phyloP scores from a whole-genome alignment of 2,888 invertebrate species.

The Watsonalla cultraria region DNA sequence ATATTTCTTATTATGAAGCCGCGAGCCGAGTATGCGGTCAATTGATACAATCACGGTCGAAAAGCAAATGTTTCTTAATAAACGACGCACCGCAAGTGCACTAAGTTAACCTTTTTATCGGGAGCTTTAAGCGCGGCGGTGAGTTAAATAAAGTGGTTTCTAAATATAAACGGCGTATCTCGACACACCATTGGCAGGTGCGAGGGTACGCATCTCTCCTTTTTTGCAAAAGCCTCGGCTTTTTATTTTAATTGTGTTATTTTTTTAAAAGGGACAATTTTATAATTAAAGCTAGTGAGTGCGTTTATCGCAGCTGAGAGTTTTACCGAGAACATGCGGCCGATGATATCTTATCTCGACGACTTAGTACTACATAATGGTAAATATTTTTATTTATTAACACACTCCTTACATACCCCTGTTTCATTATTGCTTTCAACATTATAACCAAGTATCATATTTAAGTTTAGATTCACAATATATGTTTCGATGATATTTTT shows the following conservation, averaged over 20 bases:
- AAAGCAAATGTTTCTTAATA: slow-evolving; percentile 72
- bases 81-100: slow-evolving; percentile 62
- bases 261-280: slow-evolving; percentile 62
- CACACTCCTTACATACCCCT: slow-evolving; percentile 16
- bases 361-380: slow-evolving; percentile 40
- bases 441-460: slow-evolving; percentile 5
- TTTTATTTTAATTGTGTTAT: slow-evolving; percentile 49
- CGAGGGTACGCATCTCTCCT: slow-evolving; percentile 56
- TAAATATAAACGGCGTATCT: slow-evolving; percentile 76
- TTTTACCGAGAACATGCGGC: slow-evolving; percentile 53
- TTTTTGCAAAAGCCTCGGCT: slow-evolving; percentile 49
- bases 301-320: slow-evolving; percentile 48
- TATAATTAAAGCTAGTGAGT: slow-evolving; percentile 67
- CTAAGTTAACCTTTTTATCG: slow-evolving; percentile 70
- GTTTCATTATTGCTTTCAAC: slow-evolving; percentile 10
- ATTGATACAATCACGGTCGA: slow-evolving; percentile 70
- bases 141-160: slow-evolving; percentile 76
- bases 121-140: slow-evolving; percentile 67
- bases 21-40: slow-evolving; percentile 40
- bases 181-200: slow-evolving; percentile 75
- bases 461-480: too few species aligned
- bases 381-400: slow-evolving; percentile 41
- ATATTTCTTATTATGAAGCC: slow-evolving; percentile 32
- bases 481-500: too few species aligned
- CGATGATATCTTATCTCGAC: slow-evolving; percentile 49